Conservation (phyloP, 2,113 vertebrate genomes). For the Mesocricetus auratus region DNA sequence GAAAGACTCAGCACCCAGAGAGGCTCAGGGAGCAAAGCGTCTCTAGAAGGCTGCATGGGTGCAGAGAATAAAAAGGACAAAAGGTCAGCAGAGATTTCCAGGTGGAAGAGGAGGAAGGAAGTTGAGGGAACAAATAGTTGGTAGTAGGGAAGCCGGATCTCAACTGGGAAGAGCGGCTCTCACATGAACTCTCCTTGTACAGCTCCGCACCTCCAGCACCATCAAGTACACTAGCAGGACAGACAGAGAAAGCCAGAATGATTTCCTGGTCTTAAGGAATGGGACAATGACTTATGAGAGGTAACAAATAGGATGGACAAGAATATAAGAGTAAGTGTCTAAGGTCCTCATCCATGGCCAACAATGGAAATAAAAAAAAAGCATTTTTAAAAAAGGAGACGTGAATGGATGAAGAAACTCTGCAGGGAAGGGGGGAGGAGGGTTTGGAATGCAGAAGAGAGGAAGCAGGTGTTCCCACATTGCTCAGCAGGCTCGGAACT, state of each 20-base stretch:
- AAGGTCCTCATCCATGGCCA: background rate
- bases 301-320: too few relatives aligned
- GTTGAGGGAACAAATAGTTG: background rate
- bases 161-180: background rate
- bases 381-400: background rate
- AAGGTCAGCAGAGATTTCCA: background rate
- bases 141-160: too few relatives aligned
- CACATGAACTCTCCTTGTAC: too few relatives aligned
- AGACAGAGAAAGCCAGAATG: rapidly evolving
- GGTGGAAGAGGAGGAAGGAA: background rate
- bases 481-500: background rate
- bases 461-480: background rate
- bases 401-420: background rate
- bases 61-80: background rate
- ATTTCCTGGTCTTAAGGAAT: background rate
- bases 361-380: background rate
- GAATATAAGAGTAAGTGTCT: background rate
- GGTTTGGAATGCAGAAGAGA: background rate
- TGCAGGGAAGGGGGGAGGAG: background rate
- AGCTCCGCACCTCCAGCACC: rapidly evolving
- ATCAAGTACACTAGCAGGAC: rapidly evolving
- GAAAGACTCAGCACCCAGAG: background rate
- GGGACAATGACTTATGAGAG: background rate
- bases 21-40: too few relatives aligned
- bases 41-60: background rate